phyloP scores from a whole-genome alignment of 2,888 invertebrate genomes.

The Scaptomyza polygonia region DNA sequence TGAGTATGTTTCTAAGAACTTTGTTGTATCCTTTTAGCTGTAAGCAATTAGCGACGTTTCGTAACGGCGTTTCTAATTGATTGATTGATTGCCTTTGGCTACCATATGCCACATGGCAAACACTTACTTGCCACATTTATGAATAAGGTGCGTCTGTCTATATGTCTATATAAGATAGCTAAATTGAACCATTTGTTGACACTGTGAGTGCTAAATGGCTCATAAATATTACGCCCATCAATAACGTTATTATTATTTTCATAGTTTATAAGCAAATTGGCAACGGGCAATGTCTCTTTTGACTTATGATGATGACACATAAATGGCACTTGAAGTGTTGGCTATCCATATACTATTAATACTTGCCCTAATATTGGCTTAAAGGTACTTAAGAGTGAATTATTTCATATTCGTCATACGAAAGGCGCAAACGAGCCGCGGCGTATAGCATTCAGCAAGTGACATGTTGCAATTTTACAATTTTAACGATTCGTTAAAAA shows the following conservation, averaged over 20 bases:
- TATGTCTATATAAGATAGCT: conserved; percentile 6
- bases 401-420: no score
- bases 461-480: not conserved
- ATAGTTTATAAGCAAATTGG: conserved; percentile 56
- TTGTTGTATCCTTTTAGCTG: conserved; percentile 40
- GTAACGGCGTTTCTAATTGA: conserved; percentile 55
- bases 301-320: no score
- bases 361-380: no score
- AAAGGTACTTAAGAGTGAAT: no score
- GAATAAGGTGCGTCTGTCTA: conserved; percentile 12
- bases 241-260: conserved; percentile 51
- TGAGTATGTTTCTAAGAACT: no score
- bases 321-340: no score
- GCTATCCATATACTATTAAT: no score
- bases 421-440: not conserved
- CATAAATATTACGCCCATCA: conserved; percentile 44
- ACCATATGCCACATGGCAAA: conserved; percentile 3
- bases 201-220: conserved; percentile 36
- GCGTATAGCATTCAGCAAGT: not conserved
- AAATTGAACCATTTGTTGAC: conserved; percentile 26
- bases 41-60: conserved; percentile 44
- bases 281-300: no score
- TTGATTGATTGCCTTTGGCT: conserved; percentile 43
- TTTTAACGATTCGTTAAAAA: not conserved
- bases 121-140: conserved; percentile 12